Evolutionary conservation across 2,113 vertebrate species (phyloP).

Genomic region (Oreochromis spilurus): DNA sequence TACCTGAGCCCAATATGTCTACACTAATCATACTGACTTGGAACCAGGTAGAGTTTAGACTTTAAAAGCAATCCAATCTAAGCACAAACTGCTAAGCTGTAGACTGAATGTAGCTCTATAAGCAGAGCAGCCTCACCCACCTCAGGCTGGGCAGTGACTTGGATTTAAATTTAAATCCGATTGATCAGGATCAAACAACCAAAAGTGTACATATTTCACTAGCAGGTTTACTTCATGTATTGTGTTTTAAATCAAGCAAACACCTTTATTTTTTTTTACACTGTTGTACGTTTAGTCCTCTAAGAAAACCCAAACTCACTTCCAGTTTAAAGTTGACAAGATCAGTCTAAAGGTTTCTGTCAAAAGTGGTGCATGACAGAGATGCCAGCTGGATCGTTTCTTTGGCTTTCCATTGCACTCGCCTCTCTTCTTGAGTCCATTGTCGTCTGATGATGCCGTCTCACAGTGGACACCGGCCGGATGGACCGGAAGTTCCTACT

Average conservation of each 20-base stretch:
- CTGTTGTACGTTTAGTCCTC: not conserved
- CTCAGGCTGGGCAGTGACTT: not conserved
- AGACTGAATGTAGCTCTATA: not conserved
- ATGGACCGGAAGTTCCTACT: not conserved
- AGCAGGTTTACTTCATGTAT: not conserved
- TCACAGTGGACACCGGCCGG: not conserved
- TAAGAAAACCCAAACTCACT: not conserved
- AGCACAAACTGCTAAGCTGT: not conserved
- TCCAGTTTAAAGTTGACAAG: not conserved
- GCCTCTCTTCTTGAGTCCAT: not conserved
- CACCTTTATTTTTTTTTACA: not conserved
- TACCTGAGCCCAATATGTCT: not conserved
- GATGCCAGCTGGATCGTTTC: not conserved
- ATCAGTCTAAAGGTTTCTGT: not conserved
- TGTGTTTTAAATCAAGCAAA: not conserved
- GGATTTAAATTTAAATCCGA: not conserved
- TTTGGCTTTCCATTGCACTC: not conserved
- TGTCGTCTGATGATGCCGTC: not conserved
- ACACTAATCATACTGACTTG: not conserved
- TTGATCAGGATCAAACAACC: not conserved
- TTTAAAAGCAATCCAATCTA: not conserved
- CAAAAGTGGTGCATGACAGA: not conserved
- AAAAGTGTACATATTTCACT: not conserved
- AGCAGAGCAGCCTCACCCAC: not conserved
- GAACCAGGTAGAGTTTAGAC: not conserved